Conservation (phyloP, 2,888 invertebrate genomes). For the Nomada goodeniana region DNA sequence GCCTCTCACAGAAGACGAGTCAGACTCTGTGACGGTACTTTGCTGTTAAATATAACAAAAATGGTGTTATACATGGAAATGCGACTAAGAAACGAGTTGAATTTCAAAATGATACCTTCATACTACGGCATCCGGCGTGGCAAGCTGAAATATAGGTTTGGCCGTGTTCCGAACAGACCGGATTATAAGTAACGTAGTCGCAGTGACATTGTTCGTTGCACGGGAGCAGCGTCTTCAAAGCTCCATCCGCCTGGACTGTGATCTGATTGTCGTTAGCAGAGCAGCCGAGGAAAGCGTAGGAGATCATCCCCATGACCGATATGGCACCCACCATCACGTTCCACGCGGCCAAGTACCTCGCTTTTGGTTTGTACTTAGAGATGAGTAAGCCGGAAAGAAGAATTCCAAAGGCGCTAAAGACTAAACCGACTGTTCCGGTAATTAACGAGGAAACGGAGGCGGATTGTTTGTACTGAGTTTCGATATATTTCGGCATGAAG, state of each 20-base stretch:
- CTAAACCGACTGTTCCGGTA: conserved; percentile 90
- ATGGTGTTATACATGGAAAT: not conserved
- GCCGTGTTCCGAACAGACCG: conserved; percentile 89
- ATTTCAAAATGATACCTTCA: conserved; percentile 71
- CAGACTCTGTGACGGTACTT: too few species aligned
- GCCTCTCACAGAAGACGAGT: too few species aligned
- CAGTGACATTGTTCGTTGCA: conserved; percentile 89
- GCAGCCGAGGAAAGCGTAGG: conserved; percentile 89
- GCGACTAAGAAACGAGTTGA: not conserved
- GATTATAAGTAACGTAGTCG: conserved; percentile 90
- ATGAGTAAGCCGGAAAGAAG: conserved; percentile 89
- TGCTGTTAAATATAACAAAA: not conserved
- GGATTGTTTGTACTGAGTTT: conserved; percentile 91
- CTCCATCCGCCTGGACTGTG: conserved; percentile 82
- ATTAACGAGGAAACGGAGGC: conserved; percentile 91
- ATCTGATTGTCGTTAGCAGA: conserved; percentile 86
- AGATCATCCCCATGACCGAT: conserved; percentile 87
- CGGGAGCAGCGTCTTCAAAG: conserved; percentile 83
- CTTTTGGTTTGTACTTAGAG: conserved; percentile 88
- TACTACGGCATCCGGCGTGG: conserved; percentile 89
- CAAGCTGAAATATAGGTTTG: conserved; percentile 92
- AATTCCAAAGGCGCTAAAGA: conserved; percentile 89
- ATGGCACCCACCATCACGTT: conserved; percentile 88
- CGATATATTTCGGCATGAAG: conserved; percentile 93
- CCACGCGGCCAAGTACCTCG: conserved; percentile 89